phyloP scores from a whole-genome alignment of 2,888 invertebrate species.

The Drosophila trichaetosa region DNA sequence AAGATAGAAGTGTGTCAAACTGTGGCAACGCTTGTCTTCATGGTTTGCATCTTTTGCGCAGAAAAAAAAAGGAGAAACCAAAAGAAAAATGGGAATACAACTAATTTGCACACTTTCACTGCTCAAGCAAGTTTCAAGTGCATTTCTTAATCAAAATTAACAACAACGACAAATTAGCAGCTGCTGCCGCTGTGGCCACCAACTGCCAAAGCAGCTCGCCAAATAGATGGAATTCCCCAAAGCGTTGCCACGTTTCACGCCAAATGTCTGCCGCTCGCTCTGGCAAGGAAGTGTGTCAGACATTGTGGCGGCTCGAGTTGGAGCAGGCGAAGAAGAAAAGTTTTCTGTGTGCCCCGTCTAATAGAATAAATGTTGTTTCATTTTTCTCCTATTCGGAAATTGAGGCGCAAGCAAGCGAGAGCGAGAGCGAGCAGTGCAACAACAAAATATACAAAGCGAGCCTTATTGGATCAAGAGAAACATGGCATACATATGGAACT shows the following conservation, averaged over 20 bases:
- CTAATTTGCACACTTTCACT: conserved; percentile 37
- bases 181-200: conserved; percentile 19
- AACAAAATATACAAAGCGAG: conserved; percentile 47
- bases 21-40: conserved; percentile 10
- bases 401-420: conserved; percentile 24
- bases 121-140: conserved; percentile 35
- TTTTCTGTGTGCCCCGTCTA: conserved; percentile 49
- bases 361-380: conserved; percentile 67
- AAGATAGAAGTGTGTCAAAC: conserved; percentile 17
- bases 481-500: conserved; percentile 60
- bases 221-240: conserved; percentile 33
- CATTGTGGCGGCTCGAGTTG: conserved; percentile 38
- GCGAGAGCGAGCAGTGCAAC: conserved; percentile 17
- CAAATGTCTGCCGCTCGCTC: conserved; percentile 4
- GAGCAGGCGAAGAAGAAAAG: conserved; percentile 40
- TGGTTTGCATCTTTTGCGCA: neutral
- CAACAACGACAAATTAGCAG: conserved; percentile 34
- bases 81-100: conserved; percentile 13
- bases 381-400: conserved; percentile 28
- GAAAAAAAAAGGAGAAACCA: neutral
- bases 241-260: conserved; percentile 16
- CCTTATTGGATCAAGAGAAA: conserved; percentile 65
- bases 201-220: conserved; percentile 6
- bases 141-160: conserved; percentile 28
- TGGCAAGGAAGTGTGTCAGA: conserved; percentile 64